phyloP scores from a whole-genome alignment of 1,140 invertebrate genomes.

The Saccostrea echinata region DNA sequence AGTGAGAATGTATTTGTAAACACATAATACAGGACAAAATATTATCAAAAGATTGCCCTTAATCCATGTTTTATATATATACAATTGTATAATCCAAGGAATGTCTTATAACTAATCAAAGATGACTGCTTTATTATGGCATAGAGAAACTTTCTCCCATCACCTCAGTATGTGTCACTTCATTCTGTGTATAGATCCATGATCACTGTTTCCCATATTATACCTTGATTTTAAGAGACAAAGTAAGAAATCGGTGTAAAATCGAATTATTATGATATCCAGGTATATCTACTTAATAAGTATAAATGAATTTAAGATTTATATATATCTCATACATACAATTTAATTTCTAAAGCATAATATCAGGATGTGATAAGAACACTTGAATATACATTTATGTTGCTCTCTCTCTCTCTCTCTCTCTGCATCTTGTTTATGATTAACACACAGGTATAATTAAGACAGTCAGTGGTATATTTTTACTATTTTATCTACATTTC shows the following conservation, averaged over 20 bases:
- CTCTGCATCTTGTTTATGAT: no score
- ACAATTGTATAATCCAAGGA: neutral
- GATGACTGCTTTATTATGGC: neutral
- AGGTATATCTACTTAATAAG: neutral
- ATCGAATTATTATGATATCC: neutral
- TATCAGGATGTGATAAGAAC: slow-evolving; percentile 15
- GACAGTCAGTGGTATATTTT: no score
- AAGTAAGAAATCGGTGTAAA: no score
- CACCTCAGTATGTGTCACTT: neutral
- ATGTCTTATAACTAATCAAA: neutral
- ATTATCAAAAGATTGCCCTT: neutral
- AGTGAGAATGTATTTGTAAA: neutral
- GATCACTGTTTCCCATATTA: neutral
- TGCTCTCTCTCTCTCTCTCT: no score
- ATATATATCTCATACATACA: neutral
- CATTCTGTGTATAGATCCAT: neutral
- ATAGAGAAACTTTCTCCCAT: neutral
- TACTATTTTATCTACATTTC: no score
- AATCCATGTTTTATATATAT: neutral
- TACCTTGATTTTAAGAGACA: no score
- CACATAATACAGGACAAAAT: neutral
- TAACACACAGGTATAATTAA: no score
- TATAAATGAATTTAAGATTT: neutral
- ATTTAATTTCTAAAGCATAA: neutral
- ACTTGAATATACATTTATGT: neutral